phyloP scores from a whole-genome alignment of 37 sponge, comb jelly and placozoan genomes.

The Axinella damicornis region DNA sequence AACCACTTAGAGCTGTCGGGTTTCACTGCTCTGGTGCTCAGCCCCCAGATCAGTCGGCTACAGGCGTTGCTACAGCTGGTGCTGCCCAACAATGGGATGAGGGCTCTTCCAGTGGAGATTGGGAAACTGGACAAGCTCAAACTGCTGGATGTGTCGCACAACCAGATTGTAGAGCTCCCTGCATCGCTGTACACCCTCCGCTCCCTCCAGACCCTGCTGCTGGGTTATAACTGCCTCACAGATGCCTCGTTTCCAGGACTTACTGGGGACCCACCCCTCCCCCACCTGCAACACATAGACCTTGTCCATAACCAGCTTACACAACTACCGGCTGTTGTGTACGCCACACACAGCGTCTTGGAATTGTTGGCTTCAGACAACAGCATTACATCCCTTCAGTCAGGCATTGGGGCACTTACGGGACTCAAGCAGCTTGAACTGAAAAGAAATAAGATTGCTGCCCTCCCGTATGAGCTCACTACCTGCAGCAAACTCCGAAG shows the following conservation, averaged over 20 bases:
- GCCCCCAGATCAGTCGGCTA: conserved; percentile 45
- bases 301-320: conserved; percentile 61
- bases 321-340: conserved; percentile 62
- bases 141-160: conserved; percentile 77
- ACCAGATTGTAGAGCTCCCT: conserved; percentile 68
- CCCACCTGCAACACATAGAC: conserved; percentile 74
- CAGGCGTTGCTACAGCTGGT: conserved; percentile 56
- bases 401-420: conserved; percentile 7
- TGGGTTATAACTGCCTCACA: conserved; percentile 63
- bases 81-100: conserved; percentile 52
- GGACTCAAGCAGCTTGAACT: conserved; percentile 64
- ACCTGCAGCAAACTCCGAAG: conserved; percentile 66
- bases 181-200: conserved; percentile 50
- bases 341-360: conserved; percentile 11
- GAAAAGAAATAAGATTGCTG: conserved; percentile 56
- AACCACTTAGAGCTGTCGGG: conserved; percentile 73
- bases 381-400: conserved; percentile 34
- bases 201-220: conserved; percentile 66
- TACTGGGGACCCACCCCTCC: conserved; percentile 14
- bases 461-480: conserved; percentile 78
- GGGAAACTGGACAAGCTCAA: conserved; percentile 52
- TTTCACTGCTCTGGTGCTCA: conserved; percentile 51
- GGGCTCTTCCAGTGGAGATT: conserved; percentile 63
- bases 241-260: conserved; percentile 67
- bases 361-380: conserved; percentile 72